Base-by-base conservation (phyloP, 2,113 vertebrate species). In the Dolichotis patagonum region DNA sequence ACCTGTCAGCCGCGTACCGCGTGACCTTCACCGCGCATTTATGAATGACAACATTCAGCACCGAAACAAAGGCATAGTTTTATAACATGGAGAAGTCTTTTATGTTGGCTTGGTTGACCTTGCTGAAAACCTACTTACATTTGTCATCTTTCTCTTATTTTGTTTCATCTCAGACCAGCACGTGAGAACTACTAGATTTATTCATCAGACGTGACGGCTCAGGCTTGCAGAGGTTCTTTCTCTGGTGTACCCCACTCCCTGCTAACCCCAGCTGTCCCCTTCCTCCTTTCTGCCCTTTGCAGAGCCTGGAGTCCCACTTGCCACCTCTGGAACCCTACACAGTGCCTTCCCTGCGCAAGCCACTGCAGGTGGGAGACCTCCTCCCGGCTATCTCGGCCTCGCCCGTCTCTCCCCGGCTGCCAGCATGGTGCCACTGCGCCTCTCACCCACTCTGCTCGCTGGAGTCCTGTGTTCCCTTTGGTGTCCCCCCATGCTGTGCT, bases 21-120 rank as follows among this genome's bases (percentile, higher is more conserved):
- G 16, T 78, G 32, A 32, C 46, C 73, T 77, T 24, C 71, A 73
- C 26, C 19, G 24, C 46, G 28, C 41, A 77, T 84, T 80, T 75
- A 58, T 56, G 78, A 90, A 85, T 60, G 28, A 62, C 92, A 85
- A 88, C 77, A 85, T 90, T 75, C 88, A 88, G 78, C 82, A 85
- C 56, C 82, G 65, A 62, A 67, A 77, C 17, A 52, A 69, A 91
- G 60, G 78, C 3, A 1, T 35, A 9, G 8, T 89, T 78, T 93
- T 19, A 62, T 16, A 43, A 30, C 43, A 38, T 0, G 12, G 56
- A 32, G 12, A 3, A 8, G 54, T 56, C 46, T 83, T 73, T 49
- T 26, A 22, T 38, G 1, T 32, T 46, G 75, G 63, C 20, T 58
- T 58, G 22, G 16, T 28, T 86, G 67, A 88, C 11, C 49, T 77